A percentile compares a stretch with the other conserved stretches of the same genome.
These are phyloP conservation scores for Tetraneura akinire DNA, from an alignment of 1,140 invertebrate genomes.

Conservation along the genomic window DNA sequence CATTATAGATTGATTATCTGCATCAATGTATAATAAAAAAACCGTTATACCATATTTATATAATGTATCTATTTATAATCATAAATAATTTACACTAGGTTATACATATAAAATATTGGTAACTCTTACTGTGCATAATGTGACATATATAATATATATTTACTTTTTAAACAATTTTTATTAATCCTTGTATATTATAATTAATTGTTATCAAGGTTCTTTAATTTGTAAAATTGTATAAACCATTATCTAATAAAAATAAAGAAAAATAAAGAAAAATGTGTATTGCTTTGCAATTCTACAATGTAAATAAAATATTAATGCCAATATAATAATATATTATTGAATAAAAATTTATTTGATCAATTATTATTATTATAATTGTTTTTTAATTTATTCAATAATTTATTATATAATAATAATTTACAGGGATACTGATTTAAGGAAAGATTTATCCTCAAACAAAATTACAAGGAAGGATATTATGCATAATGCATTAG, in stretches of 20 bases:
- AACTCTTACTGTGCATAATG: neutral
- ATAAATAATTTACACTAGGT: too few species aligned
- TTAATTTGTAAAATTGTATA: neutral
- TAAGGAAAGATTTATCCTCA: constrained; percentile 72
- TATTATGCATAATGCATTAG: constrained; percentile 72
- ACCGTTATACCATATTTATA: too few species aligned
- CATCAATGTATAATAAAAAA: too few species aligned
- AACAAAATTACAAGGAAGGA: constrained; percentile 68
- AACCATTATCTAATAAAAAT: too few species aligned
- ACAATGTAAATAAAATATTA: too few species aligned
- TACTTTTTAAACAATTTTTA: too few species aligned
- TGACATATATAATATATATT: neutral
- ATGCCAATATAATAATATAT: too few species aligned
- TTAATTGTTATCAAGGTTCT: neutral
- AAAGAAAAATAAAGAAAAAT: too few species aligned
- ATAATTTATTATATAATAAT: constrained; percentile 11
- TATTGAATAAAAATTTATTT: neutral
- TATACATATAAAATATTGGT: neutral
- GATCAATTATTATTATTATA: neutral
- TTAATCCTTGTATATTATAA: neutral
- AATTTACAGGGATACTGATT: constrained; percentile 65
- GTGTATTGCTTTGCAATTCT: too few species aligned
- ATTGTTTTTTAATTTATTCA: neutral
- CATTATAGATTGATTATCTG: too few species aligned
- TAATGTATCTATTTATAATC: too few species aligned